A percentile compares a stretch with the other conserved stretches of the same genome.
Conservation (phyloP, 92 coral and sea anemone genomes). For the Metridium senile region DNA sequence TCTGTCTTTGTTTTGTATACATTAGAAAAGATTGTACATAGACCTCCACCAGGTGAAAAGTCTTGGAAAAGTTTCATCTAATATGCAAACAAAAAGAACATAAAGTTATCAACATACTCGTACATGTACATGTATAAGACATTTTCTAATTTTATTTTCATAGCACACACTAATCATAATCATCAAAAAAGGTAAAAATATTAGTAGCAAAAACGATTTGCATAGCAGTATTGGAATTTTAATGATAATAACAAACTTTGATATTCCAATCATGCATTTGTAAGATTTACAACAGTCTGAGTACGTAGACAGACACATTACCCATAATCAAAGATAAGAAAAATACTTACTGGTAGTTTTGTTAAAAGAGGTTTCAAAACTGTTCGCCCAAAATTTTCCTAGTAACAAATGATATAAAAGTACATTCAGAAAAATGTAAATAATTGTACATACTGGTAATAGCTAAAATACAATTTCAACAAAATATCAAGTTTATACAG, state of each 20-base stretch:
- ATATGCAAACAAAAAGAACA: neutral
- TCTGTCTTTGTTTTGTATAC: slow-evolving; percentile 92
- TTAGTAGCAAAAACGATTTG: no score
- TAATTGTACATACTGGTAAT: neutral
- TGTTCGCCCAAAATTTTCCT: slow-evolving; percentile 95
- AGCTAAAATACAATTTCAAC: no score
- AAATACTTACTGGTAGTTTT: slow-evolving; percentile 83
- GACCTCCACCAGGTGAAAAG: slow-evolving; percentile 81
- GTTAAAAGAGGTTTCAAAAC: slow-evolving; percentile 89
- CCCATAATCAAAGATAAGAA: neutral
- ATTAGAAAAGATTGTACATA: slow-evolving; percentile 77
- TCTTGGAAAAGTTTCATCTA: slow-evolving; percentile 94
- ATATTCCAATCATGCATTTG: no score
- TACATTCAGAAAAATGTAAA: neutral
- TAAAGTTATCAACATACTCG: neutral
- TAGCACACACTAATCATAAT: no score
- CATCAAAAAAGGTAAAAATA: no score
- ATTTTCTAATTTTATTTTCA: no score
- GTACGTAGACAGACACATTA: neutral
- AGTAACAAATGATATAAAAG: neutral
- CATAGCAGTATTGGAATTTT: no score
- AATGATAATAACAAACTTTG: no score
- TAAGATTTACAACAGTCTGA: no score
- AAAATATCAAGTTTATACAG: no score
- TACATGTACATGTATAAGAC: neutral